Evolutionary conservation across 2,888 invertebrate genomes (phyloP).

Genomic region (Lepas anatifera): DNA sequence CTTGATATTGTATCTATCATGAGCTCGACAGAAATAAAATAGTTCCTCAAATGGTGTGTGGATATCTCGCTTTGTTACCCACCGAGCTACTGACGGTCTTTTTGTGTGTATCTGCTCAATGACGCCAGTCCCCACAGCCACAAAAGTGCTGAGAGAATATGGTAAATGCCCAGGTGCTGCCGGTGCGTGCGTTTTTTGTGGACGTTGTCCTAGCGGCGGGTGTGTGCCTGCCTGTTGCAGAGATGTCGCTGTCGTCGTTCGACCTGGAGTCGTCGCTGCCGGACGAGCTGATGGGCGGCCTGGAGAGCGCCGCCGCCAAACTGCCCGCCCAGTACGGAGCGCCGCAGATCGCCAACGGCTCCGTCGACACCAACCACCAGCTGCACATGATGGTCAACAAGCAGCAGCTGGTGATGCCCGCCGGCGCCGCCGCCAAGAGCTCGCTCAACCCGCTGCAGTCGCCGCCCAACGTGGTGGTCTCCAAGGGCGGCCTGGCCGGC

Average conservation of each 20-base stretch:
- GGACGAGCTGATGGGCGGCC: conserved; percentile 12
- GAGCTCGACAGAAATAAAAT: too few species aligned
- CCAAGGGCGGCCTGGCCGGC: not conserved
- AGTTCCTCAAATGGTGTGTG: too few species aligned
- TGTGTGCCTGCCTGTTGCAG: not conserved
- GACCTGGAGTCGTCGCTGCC: conserved; percentile 11
- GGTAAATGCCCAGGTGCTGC: too few species aligned
- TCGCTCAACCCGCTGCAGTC: not conserved
- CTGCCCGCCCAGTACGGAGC: not conserved
- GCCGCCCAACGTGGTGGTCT: not conserved
- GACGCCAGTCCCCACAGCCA: not conserved
- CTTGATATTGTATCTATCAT: too few species aligned
- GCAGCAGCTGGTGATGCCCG: not conserved
- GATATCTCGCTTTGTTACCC: too few species aligned
- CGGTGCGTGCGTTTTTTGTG: too few species aligned
- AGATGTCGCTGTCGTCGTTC: not conserved
- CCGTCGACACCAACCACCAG: not conserved
- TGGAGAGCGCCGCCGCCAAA: not conserved
- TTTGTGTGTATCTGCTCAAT: too few species aligned
- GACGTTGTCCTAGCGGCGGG: not conserved
- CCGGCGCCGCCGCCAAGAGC: not conserved
- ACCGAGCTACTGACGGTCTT: too few species aligned
- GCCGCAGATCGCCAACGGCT: not conserved
- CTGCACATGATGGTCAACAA: not conserved
- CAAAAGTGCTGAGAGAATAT: not conserved